Conservation (phyloP, 2,888 invertebrate species). For the Andrena marginata region DNA sequence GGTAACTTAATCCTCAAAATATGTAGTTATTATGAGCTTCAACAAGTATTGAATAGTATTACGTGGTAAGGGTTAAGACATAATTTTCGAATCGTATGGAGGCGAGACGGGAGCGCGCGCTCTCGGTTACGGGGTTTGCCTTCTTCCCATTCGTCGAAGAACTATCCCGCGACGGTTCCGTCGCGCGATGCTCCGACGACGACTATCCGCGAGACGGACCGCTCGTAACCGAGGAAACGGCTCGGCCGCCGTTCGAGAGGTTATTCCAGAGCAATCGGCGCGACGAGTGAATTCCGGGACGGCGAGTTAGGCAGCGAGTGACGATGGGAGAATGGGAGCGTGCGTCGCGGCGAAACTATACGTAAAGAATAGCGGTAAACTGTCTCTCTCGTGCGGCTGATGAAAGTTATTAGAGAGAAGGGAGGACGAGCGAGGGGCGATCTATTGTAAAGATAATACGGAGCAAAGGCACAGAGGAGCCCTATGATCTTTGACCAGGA, state of each 20-base stretch:
- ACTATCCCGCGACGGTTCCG: neutral
- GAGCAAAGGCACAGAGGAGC: conserved; percentile 36
- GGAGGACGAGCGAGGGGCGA: conserved; percentile 43
- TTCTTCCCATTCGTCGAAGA: neutral
- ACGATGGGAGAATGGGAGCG: conserved; percentile 29
- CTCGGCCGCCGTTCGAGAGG: conserved; percentile 14
- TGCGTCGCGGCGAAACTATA: conserved; percentile 55
- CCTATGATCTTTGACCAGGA: conserved; percentile 74
- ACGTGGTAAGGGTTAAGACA: conserved; percentile 68
- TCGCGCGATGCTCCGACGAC: neutral
- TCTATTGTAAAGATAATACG: conserved; percentile 63
- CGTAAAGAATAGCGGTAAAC: conserved; percentile 67
- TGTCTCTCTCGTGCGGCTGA: conserved; percentile 75
- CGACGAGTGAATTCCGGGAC: conserved; percentile 1
- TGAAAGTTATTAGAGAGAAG: conserved; percentile 69
- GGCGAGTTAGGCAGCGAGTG: conserved; percentile 2
- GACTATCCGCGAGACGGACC: neutral
- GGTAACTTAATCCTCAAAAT: conserved; percentile 79
- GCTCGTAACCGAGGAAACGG: conserved; percentile 1
- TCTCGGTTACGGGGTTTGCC: conserved; percentile 10
- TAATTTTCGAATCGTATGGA: conserved; percentile 46
- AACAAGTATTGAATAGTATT: conserved; percentile 84
- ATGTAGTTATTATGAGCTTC: conserved; percentile 84
- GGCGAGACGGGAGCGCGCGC: neutral
- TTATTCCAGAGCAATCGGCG: conserved; percentile 16